Evolutionary conservation across 2,888 invertebrate genomes (phyloP).

Genomic region (Allolobophora icterica): DNA sequence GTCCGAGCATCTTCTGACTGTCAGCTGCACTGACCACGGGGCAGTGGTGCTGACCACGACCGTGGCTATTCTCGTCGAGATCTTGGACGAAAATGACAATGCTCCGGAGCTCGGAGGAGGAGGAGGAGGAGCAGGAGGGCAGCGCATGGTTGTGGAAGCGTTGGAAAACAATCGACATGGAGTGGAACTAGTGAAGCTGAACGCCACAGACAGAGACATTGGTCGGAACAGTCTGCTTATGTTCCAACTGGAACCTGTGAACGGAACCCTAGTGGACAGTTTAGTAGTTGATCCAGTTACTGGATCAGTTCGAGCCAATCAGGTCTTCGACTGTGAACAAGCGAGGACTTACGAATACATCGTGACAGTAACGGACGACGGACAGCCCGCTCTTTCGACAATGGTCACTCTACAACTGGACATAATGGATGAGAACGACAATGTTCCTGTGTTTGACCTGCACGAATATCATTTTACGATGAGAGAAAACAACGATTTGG

Average conservation of each 20-base stretch:
- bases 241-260: conserved; percentile 63
- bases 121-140: background rate
- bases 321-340: conserved; percentile 4
- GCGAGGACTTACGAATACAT: background rate
- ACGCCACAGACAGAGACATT: conserved; percentile 54
- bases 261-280: conserved; percentile 69
- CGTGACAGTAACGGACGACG: conserved; percentile 88
- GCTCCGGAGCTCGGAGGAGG: conserved; percentile 33
- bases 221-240: conserved; percentile 63
- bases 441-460: conserved; percentile 82
- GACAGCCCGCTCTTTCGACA: conserved; percentile 70
- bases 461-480: conserved; percentile 79
- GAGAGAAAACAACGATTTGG: conserved; percentile 80
- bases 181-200: conserved; percentile 40
- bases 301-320: conserved; percentile 70
- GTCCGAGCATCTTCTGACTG: background rate
- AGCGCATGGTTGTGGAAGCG: background rate
- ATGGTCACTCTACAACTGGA: conserved; percentile 77
- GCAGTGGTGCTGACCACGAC: background rate
- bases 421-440: conserved; percentile 92
- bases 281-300: conserved; percentile 83
- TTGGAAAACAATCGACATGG: conserved; percentile 35
- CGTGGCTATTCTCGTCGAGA: background rate
- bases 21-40: conserved; percentile 38
- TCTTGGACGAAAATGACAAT: conserved; percentile 40